These are phyloP conservation scores for Catharus minimus DNA, from an alignment of 2,113 vertebrate species.

Conservation along the genomic window DNA sequence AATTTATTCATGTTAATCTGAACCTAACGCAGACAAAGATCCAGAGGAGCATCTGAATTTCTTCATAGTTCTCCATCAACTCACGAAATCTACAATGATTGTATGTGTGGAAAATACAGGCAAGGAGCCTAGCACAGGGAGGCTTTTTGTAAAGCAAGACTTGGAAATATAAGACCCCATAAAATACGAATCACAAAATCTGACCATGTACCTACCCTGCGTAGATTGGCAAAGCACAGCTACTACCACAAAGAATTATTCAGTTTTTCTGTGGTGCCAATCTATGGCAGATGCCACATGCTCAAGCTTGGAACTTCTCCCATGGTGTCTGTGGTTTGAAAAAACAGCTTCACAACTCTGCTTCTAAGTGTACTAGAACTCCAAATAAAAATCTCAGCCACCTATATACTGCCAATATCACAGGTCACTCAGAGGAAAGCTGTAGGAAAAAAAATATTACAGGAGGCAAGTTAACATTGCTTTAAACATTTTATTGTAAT, in stretches of 20 bases:
- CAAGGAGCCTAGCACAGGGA: background rate
- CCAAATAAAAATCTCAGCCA: background rate
- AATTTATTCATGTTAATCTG: background rate
- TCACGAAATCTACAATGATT: background rate
- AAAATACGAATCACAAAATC: background rate
- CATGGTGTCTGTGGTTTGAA: background rate
- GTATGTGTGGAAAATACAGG: background rate
- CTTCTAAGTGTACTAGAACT: background rate
- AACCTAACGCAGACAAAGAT: background rate
- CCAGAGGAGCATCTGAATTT: background rate
- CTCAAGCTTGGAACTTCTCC: background rate
- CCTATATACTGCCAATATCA: background rate
- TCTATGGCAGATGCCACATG: background rate
- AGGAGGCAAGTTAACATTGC: background rate
- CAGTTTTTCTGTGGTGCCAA: background rate
- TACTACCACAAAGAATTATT: background rate
- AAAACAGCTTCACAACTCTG: background rate
- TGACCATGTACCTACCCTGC: background rate
- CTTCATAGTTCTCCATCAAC: background rate
- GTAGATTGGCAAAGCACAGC: background rate
- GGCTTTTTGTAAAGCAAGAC: background rate
- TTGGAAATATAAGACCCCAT: background rate
- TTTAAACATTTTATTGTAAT: background rate
- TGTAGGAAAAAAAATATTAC: background rate
- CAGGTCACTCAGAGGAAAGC: background rate